A percentile compares a stretch with the other conserved stretches of the same genome.
Evolutionary conservation across 2,797 vertebrate species (phyloP).

Genomic region (Arremon aurantiirostris): DNA sequence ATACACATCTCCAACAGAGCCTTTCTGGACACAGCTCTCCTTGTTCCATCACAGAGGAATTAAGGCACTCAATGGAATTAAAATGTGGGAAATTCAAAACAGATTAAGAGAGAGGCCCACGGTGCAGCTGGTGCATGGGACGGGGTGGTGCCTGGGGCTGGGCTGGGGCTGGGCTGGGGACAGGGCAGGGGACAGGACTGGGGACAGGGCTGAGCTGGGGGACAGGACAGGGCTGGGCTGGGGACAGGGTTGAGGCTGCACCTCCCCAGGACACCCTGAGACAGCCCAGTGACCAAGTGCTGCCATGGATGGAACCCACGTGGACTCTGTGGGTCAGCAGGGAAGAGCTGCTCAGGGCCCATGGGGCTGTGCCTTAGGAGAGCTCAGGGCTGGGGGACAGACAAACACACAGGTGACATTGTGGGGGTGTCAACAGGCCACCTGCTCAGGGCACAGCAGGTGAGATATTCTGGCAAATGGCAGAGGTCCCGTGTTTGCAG

Average conservation of each 20-base stretch:
- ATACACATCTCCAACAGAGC: background rate
- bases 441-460: background rate
- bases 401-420: background rate
- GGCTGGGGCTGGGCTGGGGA: background rate
- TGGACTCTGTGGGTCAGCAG: background rate
- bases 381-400: background rate
- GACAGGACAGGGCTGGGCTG: no score
- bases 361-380: rapidly evolving
- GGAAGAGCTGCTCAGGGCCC: background rate
- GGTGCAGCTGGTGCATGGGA: rapidly evolving
- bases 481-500: rapidly evolving
- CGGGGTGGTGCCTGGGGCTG: background rate
- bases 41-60: background rate
- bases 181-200: no score
- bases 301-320: rapidly evolving
- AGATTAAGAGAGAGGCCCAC: background rate
- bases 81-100: conserved; percentile 45
- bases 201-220: no score
- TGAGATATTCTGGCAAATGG: background rate
- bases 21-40: background rate
- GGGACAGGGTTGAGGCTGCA: background rate
- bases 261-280: background rate
- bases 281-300: background rate
- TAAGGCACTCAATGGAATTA: background rate
- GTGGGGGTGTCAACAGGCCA: background rate